A percentile compares a stretch with the other conserved stretches of the same genome.
These are phyloP conservation scores for Himalopsyche kuldschensis DNA, from an alignment of 2,888 invertebrate genomes.

Conservation along the genomic window DNA sequence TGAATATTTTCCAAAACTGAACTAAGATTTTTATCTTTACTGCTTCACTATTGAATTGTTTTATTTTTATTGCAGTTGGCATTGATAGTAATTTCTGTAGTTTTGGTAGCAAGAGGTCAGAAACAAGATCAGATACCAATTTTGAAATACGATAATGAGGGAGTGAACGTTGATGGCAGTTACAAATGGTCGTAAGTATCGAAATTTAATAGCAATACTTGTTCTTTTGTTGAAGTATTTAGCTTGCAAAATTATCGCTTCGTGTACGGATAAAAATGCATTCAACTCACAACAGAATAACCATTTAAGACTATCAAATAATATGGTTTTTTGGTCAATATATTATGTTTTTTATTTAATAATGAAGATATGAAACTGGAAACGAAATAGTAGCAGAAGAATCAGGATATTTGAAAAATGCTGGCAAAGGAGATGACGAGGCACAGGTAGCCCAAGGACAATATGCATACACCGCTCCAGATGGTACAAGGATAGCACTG, in stretches of 20 bases:
- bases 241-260: no score
- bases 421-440: conserved; percentile 59
- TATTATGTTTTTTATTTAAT: background rate
- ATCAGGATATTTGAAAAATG: conserved; percentile 63
- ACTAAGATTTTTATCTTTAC: background rate
- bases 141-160: conserved; percentile 62
- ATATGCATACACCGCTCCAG: conserved; percentile 69
- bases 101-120: conserved; percentile 41
- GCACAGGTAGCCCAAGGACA: conserved; percentile 62
- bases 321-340: background rate
- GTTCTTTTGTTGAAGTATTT: background rate
- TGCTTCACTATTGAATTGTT: background rate
- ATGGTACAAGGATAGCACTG: conserved; percentile 64
- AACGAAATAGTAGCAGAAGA: conserved; percentile 68
- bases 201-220: background rate
- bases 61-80: conserved; percentile 5
- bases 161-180: conserved; percentile 65
- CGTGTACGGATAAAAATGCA: no score
- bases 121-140: conserved; percentile 56
- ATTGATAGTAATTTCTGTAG: conserved; percentile 39
- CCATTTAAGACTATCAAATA: no score
- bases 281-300: no score
- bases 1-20: background rate
- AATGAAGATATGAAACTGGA: conserved; percentile 63
- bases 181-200: conserved; percentile 62